These are phyloP conservation scores for Ptychochromis oligacanthus DNA, from an alignment of 2,113 vertebrate species.

Conservation along the genomic window DNA sequence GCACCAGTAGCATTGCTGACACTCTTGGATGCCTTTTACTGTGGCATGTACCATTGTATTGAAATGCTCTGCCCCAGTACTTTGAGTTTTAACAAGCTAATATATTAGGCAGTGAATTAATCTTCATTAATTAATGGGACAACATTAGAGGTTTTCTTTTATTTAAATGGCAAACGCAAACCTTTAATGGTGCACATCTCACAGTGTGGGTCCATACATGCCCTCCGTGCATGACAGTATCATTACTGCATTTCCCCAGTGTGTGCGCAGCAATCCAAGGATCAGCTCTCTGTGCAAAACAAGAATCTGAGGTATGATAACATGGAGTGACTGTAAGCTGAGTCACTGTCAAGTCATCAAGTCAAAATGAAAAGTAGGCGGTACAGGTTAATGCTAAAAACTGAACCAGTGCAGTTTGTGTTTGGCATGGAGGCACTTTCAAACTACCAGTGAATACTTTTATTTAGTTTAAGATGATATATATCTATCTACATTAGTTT, in stretches of 20 bases:
- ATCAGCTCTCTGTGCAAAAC: background rate
- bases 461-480: background rate
- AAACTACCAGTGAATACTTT: background rate
- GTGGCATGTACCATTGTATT: background rate
- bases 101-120: too few relatives aligned
- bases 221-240: background rate
- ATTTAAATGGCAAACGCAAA: background rate
- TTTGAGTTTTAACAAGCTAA: background rate
- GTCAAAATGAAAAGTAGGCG: background rate
- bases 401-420: accelerated
- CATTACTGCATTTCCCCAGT: background rate
- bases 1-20: background rate
- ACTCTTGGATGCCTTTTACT: background rate
- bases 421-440: background rate
- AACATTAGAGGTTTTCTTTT: too few relatives aligned
- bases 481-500: background rate
- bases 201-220: background rate
- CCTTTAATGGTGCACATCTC: background rate
- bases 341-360: background rate
- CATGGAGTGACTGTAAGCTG: background rate
- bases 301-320: background rate
- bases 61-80: background rate
- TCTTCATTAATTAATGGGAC: too few relatives aligned
- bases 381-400: background rate
- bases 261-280: background rate